Percentiles rank a stretch among this genome's conserved stretches.
These are phyloP conservation scores for Hypothenemus hampei DNA, from an alignment of 1,140 invertebrate species.

Conservation along the genomic window DNA sequence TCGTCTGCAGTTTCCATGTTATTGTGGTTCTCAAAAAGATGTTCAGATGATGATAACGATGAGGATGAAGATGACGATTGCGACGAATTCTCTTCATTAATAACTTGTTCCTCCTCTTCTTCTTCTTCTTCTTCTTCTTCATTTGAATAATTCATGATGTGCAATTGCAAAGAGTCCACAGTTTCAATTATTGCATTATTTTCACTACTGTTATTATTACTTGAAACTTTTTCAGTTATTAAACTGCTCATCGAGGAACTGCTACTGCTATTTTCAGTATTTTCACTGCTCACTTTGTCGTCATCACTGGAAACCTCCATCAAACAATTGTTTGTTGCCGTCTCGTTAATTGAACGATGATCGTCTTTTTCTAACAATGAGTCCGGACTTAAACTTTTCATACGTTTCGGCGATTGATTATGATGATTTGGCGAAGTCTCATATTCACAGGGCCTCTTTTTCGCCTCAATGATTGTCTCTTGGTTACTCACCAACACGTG, in stretches of 20 bases:
- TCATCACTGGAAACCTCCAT: conserved; percentile 30
- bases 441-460: conserved; percentile 26
- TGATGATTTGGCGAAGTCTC: conserved; percentile 31
- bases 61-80: conserved; percentile 24
- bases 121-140: conserved; percentile 23
- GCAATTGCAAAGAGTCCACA: conserved; percentile 32
- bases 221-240: too few relatives aligned
- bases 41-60: too few relatives aligned
- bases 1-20: too few relatives aligned
- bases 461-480: conserved; percentile 44
- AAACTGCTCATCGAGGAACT: too few relatives aligned
- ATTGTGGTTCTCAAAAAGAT: too few relatives aligned
- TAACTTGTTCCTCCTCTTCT: conserved; percentile 29
- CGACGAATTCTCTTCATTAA: too few relatives aligned
- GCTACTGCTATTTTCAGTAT: conserved; percentile 34
- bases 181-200: conserved; percentile 35
- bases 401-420: too few relatives aligned
- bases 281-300: conserved; percentile 31
- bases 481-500: conserved; percentile 40
- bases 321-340: too few relatives aligned
- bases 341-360: too few relatives aligned
- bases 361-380: too few relatives aligned
- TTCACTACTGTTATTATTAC: conserved; percentile 30
- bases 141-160: conserved; percentile 27
- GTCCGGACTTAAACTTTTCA: conserved; percentile 35